A percentile compares a stretch with the other conserved stretches of the same genome.
Conservation (phyloP, 2,888 invertebrate genomes). For the Antheraea yamamai region DNA sequence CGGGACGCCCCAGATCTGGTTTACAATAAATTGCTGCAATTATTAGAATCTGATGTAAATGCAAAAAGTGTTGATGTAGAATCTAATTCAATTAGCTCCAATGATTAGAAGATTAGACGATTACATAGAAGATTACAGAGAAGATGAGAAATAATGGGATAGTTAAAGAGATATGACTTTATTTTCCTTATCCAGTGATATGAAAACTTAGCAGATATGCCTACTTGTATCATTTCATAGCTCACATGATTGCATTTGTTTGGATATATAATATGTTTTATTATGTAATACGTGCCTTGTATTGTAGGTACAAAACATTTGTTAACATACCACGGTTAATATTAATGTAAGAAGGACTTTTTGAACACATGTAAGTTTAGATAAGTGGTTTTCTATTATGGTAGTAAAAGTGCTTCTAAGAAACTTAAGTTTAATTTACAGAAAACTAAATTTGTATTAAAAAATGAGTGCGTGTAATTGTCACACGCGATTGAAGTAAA, state of each 20-base stretch:
- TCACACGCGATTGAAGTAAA: no score
- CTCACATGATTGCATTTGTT: background rate
- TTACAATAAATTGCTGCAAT: constrained; percentile 76
- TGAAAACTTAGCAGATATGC: background rate
- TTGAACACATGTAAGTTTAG: no score
- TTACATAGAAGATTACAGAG: background rate
- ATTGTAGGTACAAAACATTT: background rate
- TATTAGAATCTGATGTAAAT: constrained; percentile 63
- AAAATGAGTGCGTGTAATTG: no score
- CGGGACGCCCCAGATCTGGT: constrained; percentile 83
- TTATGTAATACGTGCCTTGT: background rate
- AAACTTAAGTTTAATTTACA: no score
- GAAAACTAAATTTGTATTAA: no score
- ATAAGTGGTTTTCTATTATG: no score
- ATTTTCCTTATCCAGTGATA: background rate
- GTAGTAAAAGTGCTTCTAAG: no score
- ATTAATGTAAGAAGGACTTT: no score
- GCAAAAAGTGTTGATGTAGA: background rate
- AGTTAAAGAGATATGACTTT: background rate
- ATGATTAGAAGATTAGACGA: background rate
- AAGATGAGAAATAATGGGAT: background rate
- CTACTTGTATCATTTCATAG: background rate
- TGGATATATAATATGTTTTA: background rate
- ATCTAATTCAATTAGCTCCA: background rate
- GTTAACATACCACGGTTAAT: no score